phyloP scores from a whole-genome alignment of 2,888 invertebrate genomes.

The Sphecodes monilicornis region DNA sequence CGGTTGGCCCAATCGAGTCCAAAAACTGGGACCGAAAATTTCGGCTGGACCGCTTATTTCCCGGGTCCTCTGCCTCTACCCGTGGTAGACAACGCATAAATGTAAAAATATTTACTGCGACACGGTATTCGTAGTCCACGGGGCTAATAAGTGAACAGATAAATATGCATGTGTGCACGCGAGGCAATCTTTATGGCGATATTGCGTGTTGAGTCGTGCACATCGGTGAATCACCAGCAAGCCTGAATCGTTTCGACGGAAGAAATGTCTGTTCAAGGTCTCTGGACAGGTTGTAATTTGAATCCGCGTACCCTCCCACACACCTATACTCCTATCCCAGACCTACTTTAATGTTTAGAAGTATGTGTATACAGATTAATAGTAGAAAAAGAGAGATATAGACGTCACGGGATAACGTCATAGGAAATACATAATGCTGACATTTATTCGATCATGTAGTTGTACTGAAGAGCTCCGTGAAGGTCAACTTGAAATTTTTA shows the following conservation, averaged over 20 bases:
- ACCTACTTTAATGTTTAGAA: neutral
- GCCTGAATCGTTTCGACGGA: neutral
- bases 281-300: neutral
- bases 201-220: slow-evolving; percentile 37
- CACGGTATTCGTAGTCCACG: neutral
- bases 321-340: neutral
- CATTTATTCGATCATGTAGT: neutral
- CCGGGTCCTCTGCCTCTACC: slow-evolving; percentile 5
- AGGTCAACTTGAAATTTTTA: neutral
- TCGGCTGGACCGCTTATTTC: neutral
- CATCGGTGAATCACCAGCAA: neutral
- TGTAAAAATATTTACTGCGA: neutral
- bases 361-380: neutral
- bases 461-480: neutral
- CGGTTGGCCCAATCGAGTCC: neutral
- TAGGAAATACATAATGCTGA: neutral
- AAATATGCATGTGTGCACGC: neutral
- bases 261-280: neutral
- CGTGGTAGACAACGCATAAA: neutral
- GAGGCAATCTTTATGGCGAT: slow-evolving; percentile 18
- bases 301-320: neutral
- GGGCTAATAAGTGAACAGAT: neutral
- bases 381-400: neutral
- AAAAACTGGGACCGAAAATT: neutral
- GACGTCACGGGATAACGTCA: neutral